A percentile compares a stretch with the other conserved stretches of the same genome.
Conservation (phyloP, 2,113 vertebrate species). For the Micromys minutus region DNA sequence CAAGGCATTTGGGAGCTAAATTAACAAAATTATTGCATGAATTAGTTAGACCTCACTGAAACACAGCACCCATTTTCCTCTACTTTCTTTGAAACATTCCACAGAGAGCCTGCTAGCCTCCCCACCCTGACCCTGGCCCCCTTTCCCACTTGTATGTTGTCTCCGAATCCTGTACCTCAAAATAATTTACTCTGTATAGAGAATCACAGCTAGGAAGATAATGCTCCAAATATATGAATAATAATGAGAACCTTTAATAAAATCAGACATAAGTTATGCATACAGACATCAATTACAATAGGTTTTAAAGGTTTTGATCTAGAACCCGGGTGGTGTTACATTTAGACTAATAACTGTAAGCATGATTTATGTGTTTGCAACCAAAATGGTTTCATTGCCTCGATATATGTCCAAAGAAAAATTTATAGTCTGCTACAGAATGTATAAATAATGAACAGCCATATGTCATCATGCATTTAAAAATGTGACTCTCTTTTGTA, state of each 20-base stretch:
- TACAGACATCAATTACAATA: conserved; percentile 85
- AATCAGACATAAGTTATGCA: conserved; percentile 87
- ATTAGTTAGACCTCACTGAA: conserved; percentile 39
- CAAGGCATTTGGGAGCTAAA: conserved; percentile 64
- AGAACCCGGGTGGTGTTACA: conserved; percentile 87
- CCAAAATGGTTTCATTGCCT: conserved; percentile 86
- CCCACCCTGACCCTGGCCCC: background rate
- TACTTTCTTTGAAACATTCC: conserved; percentile 5
- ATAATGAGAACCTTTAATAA: conserved; percentile 88
- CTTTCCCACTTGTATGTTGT: background rate
- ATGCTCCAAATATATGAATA: conserved; percentile 86
- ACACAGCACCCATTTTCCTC: background rate
- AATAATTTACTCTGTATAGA: conserved; percentile 78
- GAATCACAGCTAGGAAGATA: conserved; percentile 77
- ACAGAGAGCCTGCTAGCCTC: background rate
- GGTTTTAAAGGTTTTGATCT: conserved; percentile 90
- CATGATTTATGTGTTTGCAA: conserved; percentile 90
- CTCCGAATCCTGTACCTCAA: background rate
- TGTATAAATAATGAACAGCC: conserved; percentile 91
- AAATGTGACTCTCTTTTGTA: conserved; percentile 86
- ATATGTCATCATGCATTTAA: conserved; percentile 89
- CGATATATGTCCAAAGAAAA: conserved; percentile 89
- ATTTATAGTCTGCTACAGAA: conserved; percentile 90
- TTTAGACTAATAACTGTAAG: conserved; percentile 90
- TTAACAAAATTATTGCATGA: conserved; percentile 40